Evolutionary conservation across 2,888 invertebrate species (phyloP).

Genomic region (Gortyna flavago): DNA sequence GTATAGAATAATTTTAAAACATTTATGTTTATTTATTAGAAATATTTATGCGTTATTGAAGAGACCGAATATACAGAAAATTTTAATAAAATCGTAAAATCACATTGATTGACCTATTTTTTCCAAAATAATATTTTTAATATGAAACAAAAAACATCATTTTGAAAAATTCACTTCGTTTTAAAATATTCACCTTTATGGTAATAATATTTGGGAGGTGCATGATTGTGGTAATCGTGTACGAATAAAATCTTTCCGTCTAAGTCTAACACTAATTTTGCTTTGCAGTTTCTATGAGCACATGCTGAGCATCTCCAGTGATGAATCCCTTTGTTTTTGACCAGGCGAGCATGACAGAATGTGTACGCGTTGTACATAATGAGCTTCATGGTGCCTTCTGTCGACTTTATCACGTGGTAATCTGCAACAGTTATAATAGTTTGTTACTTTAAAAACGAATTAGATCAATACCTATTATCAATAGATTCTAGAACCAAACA

Average conservation of each 20-base stretch:
- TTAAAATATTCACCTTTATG: slow-evolving; percentile 46
- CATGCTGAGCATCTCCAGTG: slow-evolving; percentile 52
- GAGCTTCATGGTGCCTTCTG: slow-evolving; percentile 29
- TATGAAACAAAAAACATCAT: not conserved
- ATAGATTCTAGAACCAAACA: not conserved
- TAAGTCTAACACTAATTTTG: slow-evolving; percentile 35
- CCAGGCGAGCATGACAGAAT: slow-evolving; percentile 32
- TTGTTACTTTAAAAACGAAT: not conserved
- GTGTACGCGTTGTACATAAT: slow-evolving; percentile 48
- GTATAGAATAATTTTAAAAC: slow-evolving; percentile 1
- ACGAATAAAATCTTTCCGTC: slow-evolving; percentile 20
- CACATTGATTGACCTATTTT: not conserved
- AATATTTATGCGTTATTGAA: not conserved
- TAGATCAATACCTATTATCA: not conserved
- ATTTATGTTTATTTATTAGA: not conserved
- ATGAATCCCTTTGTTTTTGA: slow-evolving; percentile 31
- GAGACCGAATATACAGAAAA: slow-evolving; percentile 3
- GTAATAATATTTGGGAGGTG: slow-evolving; percentile 40
- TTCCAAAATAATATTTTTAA: not conserved
- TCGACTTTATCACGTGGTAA: slow-evolving; percentile 31
- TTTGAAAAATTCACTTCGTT: slow-evolving; percentile 32
- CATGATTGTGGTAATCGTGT: slow-evolving; percentile 40
- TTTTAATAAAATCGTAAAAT: not conserved
- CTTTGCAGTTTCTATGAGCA: slow-evolving; percentile 47
- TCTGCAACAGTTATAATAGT: slow-evolving; percentile 19